phyloP scores from a whole-genome alignment of 2,797 vertebrate genomes.

The Aplochiton taeniatus region DNA sequence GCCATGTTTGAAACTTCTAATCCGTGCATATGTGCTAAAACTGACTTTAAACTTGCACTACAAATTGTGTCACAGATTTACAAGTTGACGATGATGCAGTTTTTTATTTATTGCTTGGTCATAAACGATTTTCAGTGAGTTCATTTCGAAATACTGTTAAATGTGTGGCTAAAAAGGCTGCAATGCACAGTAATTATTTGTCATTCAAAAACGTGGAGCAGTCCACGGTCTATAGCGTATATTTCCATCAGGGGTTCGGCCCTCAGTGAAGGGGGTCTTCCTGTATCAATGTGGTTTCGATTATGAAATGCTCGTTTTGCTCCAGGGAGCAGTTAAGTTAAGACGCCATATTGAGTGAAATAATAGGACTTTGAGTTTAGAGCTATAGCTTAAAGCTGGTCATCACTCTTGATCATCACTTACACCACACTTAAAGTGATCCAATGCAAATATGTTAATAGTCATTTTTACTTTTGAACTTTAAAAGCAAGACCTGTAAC shows the following conservation, averaged over 20 bases:
- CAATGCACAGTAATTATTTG: too few species aligned
- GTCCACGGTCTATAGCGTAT: slow-evolving; percentile 6
- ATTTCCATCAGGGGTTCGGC: slow-evolving; percentile 51
- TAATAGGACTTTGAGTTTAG: slow-evolving; percentile 67
- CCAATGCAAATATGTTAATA: slow-evolving; percentile 41
- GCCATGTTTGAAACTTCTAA: too few species aligned
- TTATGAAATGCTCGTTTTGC: slow-evolving; percentile 64
- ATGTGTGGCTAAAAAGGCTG: too few species aligned
- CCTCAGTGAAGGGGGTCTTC: slow-evolving; percentile 52
- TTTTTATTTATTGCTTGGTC: too few species aligned
- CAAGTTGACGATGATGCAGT: too few species aligned
- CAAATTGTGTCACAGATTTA: too few species aligned
- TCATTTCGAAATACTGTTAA: too few species aligned
- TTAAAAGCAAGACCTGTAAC: too few species aligned
- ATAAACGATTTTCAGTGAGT: too few species aligned
- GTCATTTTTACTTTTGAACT: slow-evolving; percentile 27
- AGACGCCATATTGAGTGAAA: slow-evolving; percentile 78
- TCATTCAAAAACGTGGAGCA: too few species aligned
- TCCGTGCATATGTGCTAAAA: too few species aligned
- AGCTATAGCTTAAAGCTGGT: slow-evolving; percentile 61
- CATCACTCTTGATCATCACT: slow-evolving; percentile 67
- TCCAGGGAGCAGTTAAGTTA: slow-evolving; percentile 59
- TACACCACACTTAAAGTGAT: slow-evolving; percentile 48
- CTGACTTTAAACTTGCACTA: too few species aligned
- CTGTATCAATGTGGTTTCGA: slow-evolving; percentile 69